These are phyloP conservation scores for Gadus macrocephalus DNA, from an alignment of 2,113 vertebrate species.

Conservation along the genomic window DNA sequence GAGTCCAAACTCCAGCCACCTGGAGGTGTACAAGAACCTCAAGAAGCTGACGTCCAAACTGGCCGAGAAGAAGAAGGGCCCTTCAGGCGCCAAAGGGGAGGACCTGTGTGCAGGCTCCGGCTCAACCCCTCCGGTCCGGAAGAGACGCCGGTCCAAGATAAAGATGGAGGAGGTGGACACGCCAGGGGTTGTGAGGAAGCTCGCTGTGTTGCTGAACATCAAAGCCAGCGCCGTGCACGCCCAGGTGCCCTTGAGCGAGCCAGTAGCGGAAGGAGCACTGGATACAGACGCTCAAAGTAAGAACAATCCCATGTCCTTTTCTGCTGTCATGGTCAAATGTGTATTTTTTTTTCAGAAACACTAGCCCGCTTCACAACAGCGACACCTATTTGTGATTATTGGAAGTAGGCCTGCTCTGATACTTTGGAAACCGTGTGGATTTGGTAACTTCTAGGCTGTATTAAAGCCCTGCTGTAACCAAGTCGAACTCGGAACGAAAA, in stretches of 20 bases:
- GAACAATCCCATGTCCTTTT: not conserved
- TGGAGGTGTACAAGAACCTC: conserved; percentile 83
- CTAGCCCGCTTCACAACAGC: too few species aligned
- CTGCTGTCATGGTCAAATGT: not conserved
- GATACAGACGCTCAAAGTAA: conserved; percentile 34
- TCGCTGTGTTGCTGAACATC: conserved; percentile 54
- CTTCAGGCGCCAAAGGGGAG: conserved; percentile 18
- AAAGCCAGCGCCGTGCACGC: not conserved
- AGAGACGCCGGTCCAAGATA: conserved; percentile 61
- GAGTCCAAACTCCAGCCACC: conserved; percentile 70
- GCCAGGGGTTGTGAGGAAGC: conserved; percentile 73
- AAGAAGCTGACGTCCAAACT: conserved; percentile 70
- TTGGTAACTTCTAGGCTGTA: too few species aligned
- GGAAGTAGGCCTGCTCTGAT: too few species aligned
- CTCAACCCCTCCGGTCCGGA: conserved; percentile 32
- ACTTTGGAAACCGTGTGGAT: too few species aligned
- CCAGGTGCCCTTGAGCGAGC: not conserved
- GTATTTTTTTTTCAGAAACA: not conserved
- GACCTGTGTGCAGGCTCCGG: not conserved
- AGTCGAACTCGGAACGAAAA: too few species aligned
- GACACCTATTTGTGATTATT: too few species aligned
- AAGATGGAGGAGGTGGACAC: conserved; percentile 72
- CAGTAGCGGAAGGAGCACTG: not conserved
- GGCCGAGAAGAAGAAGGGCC: conserved; percentile 58
- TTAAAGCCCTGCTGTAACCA: too few species aligned